Evolutionary conservation across 2,888 invertebrate genomes (phyloP).

Genomic region (Acanthacorydalis orientalis): DNA sequence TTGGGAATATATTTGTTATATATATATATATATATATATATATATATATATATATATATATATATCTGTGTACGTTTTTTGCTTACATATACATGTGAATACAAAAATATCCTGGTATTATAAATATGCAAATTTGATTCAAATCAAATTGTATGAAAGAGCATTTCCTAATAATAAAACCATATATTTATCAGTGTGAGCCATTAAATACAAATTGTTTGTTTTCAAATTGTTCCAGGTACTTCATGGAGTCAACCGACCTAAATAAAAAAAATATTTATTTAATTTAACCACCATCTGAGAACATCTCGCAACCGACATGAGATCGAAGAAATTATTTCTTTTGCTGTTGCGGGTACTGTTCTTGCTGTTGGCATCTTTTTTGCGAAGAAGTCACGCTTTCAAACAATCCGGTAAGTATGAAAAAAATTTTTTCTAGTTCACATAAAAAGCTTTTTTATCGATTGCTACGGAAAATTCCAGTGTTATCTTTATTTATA

Average conservation of each 20-base stretch:
- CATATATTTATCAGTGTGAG: neutral
- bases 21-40: too few relatives aligned
- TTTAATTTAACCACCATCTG: neutral
- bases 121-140: too few relatives aligned
- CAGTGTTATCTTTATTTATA: too few relatives aligned
- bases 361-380: neutral
- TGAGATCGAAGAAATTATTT: neutral
- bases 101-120: too few relatives aligned
- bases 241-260: conserved; percentile 1
- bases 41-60: too few relatives aligned
- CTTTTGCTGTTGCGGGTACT: neutral
- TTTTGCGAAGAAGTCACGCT: neutral
- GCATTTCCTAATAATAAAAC: neutral
- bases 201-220: neutral
- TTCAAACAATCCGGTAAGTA: neutral
- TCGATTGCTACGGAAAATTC: neutral
- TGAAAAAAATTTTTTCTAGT: neutral
- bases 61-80: too few relatives aligned
- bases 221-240: neutral
- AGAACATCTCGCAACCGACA: neutral
- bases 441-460: neutral
- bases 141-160: neutral
- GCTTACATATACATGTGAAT: too few relatives aligned
- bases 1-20: too few relatives aligned
- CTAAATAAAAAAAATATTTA: neutral